Percentiles rank a stretch among this genome's conserved stretches.
Evolutionary conservation across 2,113 vertebrate genomes (phyloP).

Genomic region (Salminus brasiliensis): DNA sequence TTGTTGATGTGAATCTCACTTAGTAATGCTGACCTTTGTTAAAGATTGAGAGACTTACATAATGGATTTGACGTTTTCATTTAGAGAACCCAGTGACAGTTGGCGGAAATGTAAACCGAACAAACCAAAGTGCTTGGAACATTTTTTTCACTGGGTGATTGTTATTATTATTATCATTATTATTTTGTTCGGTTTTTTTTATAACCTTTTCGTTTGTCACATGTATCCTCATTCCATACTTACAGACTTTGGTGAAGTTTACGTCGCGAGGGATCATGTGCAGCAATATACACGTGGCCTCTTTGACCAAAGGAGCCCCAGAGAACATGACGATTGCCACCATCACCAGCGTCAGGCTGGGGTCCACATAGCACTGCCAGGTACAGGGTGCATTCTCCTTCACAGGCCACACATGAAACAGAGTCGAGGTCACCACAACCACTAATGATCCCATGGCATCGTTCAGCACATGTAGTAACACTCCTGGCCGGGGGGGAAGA

Average conservation of each 20-base stretch:
- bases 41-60: too few species aligned
- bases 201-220: too few species aligned
- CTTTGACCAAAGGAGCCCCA: conserved; percentile 81
- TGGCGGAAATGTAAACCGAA: too few species aligned
- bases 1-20: too few species aligned
- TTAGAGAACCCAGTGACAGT: too few species aligned
- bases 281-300: conserved; percentile 81
- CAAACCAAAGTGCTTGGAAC: too few species aligned
- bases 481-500: conserved; percentile 33
- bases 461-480: conserved; percentile 61
- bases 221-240: conserved; percentile 12
- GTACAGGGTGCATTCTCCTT: conserved; percentile 62
- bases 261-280: conserved; percentile 81
- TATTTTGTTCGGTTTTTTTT: too few species aligned
- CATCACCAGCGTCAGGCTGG: conserved; percentile 84
- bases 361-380: conserved; percentile 89
- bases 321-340: conserved; percentile 82
- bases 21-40: too few species aligned
- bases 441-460: conserved; percentile 66
- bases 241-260: conserved; percentile 39
- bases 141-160: too few species aligned
- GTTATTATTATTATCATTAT: too few species aligned
- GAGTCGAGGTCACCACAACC: conserved; percentile 57
- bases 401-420: conserved; percentile 71
- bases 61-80: too few species aligned